Conservation (phyloP, 1,140 invertebrate species). For the Aporrectodea caliginosa region DNA sequence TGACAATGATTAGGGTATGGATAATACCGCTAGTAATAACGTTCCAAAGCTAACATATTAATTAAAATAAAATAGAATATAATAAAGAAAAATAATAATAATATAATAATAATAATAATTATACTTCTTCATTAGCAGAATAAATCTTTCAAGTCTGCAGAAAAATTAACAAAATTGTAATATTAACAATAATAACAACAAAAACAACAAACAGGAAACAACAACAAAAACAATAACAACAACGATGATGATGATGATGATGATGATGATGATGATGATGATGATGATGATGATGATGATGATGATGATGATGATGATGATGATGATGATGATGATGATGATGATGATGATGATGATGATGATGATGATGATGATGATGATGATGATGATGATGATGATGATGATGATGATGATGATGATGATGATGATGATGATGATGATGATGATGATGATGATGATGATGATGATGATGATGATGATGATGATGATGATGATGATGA, state of each 20-base stretch:
- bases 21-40: too few species aligned
- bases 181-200: too few species aligned
- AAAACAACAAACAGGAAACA: too few species aligned
- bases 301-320: constrained; percentile 17
- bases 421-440: neutral
- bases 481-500: neutral
- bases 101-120: too few species aligned
- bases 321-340: constrained; percentile 28
- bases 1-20: too few species aligned
- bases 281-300: constrained; percentile 62
- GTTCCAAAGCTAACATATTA: too few species aligned
- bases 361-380: neutral
- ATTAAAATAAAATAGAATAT: too few species aligned
- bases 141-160: too few species aligned
- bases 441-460: neutral
- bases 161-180: too few species aligned
- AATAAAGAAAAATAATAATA: too few species aligned
- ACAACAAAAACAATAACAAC: too few species aligned
- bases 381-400: neutral
- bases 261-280: constrained; percentile 54
- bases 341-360: constrained; percentile 20
- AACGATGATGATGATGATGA: constrained; percentile 30
- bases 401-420: neutral
- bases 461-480: neutral
- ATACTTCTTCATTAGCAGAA: too few species aligned